phyloP scores from a whole-genome alignment of 2,113 vertebrate genomes.

The Petroica traversi region DNA sequence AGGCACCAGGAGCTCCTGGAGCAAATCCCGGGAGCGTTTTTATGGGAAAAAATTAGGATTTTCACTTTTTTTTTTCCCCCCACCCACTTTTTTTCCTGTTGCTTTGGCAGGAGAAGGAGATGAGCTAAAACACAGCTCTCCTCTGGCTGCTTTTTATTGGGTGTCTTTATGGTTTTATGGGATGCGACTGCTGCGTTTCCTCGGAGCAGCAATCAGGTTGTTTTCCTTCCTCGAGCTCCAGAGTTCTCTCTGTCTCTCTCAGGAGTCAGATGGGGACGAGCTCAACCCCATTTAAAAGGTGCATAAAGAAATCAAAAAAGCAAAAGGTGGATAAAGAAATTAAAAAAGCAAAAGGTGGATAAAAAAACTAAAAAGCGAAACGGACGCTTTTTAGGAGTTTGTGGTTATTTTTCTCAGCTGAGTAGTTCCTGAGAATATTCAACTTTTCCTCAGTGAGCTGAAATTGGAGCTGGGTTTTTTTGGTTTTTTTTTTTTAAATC shows the following conservation, averaged over 20 bases:
- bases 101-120: neutral
- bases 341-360: too few species aligned
- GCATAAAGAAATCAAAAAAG: neutral
- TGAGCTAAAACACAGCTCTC: neutral
- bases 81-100: too few species aligned
- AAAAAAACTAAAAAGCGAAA: too few species aligned
- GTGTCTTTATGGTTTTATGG: slow-evolving; percentile 11
- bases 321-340: too few species aligned
- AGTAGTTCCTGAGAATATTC: neutral
- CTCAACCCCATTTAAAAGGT: neutral
- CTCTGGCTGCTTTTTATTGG: slow-evolving; percentile 13
- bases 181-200: too few species aligned
- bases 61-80: neutral
- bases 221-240: neutral
- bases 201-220: neutral
- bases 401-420: neutral
- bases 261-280: neutral
- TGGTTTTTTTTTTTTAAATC: too few species aligned
- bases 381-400: neutral
- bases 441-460: neutral
- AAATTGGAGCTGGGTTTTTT: neutral
- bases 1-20: neutral
- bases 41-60: rapidly evolving
- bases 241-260: neutral
- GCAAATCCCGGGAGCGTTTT: rapidly evolving